Evolutionary conservation across 2,113 vertebrate species (phyloP), one percentile per base, ranked within the genome.

Genomic region (Tor tambroides): DNA sequence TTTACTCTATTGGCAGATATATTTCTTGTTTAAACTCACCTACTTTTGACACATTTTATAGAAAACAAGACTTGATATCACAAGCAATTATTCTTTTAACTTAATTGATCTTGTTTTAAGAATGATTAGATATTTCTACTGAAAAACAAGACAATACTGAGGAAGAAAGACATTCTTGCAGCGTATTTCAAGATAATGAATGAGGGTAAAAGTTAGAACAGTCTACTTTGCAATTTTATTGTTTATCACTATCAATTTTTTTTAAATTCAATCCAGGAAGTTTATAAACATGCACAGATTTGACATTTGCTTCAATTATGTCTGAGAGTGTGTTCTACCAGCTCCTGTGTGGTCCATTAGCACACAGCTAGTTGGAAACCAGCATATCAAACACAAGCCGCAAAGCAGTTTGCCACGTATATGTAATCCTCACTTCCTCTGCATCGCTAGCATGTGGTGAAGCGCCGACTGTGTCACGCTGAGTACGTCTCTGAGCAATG

Each of bases 341-440:
- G 77, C 21, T 61, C 49, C 69, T 72, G 65, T 86, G 85, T 82
- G 85, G 74, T 81, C 86, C 71, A 83, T 87, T 87, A 87, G 79
- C 35, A 41, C 77, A 61, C 78, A 82, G 78, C 65, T 86, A 86
- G 28, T 17, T 82, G 86, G 51, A 83, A 87, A 76, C 38, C 61
- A 38, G 35, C 71, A 80, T 75, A 82, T 83, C 79, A 82, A 87
- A 82, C 35, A 51, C 79, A 83, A 75, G 67, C 86, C 86, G 17
- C 79, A 65, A 82, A 82, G 79, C 56, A 87, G 65, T 81, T 35
- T 75, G 79, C 79, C 38, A 76, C 71, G 59, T 75, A 69, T 76
- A 30, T 76, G 79, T 76, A 87, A 87, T 76, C 79, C 26, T 87
- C 23, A 56, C 85, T 86, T 86, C 85, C 76, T 80, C 85, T 83